These are phyloP conservation scores for Diarsia mendica DNA, from an alignment of 2,888 invertebrate species.

Conservation along the genomic window DNA sequence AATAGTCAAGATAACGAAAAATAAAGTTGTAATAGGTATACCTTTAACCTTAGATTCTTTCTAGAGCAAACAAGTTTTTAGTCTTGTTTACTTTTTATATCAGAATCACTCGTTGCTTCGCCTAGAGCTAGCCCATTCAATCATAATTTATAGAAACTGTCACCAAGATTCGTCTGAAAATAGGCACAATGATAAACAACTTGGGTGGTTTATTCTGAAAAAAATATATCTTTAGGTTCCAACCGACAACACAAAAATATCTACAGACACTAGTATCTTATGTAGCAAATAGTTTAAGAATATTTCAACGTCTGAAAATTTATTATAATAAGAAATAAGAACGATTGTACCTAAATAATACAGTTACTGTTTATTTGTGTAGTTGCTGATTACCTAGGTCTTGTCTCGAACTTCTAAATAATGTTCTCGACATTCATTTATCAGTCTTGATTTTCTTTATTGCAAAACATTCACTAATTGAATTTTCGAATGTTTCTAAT, in stretches of 20 bases:
- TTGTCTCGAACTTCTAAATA: background rate
- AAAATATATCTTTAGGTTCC: constrained; percentile 16
- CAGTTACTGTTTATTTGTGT: background rate
- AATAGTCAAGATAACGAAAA: background rate
- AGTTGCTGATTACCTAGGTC: background rate
- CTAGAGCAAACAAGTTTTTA: constrained; percentile 1
- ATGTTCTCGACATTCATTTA: background rate
- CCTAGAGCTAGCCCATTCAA: constrained; percentile 34
- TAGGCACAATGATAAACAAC: constrained; percentile 43
- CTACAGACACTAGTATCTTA: background rate
- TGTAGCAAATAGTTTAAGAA: background rate
- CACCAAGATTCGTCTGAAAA: constrained; percentile 19
- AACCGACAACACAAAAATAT: background rate
- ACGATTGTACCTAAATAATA: no score
- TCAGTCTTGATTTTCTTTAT: background rate
- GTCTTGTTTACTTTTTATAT: constrained; percentile 31
- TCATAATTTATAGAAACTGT: constrained; percentile 49
- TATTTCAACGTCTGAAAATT: background rate
- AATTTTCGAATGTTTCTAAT: no score
- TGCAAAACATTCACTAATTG: background rate
- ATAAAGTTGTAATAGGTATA: background rate
- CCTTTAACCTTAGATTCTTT: background rate
- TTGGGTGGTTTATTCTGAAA: background rate
- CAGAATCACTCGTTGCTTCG: background rate
- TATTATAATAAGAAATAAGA: background rate